phyloP scores from a whole-genome alignment of 2,888 invertebrate species.

The Clitarchus hookeri region DNA sequence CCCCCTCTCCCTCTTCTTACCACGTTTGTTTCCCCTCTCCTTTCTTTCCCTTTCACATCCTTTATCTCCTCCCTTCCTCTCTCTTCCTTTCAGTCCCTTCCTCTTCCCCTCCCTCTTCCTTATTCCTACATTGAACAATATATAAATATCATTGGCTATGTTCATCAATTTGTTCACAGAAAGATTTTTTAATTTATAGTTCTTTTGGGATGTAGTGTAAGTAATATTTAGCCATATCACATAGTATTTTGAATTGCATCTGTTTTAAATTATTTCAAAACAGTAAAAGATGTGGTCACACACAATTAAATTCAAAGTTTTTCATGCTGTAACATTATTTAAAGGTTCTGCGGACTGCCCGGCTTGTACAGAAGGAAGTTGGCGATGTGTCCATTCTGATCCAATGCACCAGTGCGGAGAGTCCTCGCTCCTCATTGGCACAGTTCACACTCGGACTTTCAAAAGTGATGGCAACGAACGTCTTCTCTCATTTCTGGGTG shows the following conservation, averaged over 20 bases:
- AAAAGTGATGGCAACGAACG: constrained; percentile 61
- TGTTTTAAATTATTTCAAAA: no score
- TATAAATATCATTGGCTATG: not conserved
- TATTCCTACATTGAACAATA: not conserved
- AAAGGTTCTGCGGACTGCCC: constrained; percentile 54
- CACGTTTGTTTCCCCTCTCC: no score
- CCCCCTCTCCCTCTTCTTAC: no score
- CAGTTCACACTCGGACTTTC: constrained; percentile 59
- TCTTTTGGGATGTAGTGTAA: not conserved
- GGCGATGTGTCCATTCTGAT: constrained; percentile 66
- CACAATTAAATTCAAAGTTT: no score
- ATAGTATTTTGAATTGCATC: no score
- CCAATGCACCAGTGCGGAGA: constrained; percentile 67
- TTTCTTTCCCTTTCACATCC: no score
- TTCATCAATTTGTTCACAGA: not conserved
- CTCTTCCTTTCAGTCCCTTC: no score
- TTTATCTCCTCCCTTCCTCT: no score
- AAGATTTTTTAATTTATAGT: no score
- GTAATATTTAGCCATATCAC: not conserved
- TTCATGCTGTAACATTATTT: constrained; percentile 27
- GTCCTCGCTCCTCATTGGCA: constrained; percentile 61
- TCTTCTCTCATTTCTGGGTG: constrained; percentile 69
- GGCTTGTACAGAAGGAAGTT: constrained; percentile 58
- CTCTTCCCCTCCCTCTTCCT: no score
- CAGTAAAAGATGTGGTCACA: no score